A percentile compares a stretch with the other conserved stretches of the same genome.
These are phyloP conservation scores for Nymphalis urticae DNA, from an alignment of 2,888 invertebrate species.

Conservation along the genomic window DNA sequence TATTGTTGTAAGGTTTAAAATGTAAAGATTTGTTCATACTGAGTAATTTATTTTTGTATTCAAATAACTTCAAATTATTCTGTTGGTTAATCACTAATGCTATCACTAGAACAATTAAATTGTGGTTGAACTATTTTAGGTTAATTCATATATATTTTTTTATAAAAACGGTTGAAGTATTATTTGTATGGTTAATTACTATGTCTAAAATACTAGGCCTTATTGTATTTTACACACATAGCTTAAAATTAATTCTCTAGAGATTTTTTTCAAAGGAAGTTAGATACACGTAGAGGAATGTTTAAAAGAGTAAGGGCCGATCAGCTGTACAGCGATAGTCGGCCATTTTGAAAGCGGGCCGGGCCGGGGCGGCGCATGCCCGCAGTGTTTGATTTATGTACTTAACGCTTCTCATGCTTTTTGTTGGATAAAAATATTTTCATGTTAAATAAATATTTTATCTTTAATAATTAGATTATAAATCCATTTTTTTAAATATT, in stretches of 20 bases:
- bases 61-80: conserved; percentile 47
- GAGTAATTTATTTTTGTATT: conserved; percentile 32
- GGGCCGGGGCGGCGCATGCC: conserved; percentile 62
- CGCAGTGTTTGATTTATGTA: conserved; percentile 68
- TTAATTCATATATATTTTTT: too few relatives aligned
- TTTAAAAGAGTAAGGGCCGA: conserved; percentile 49
- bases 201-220: too few relatives aligned
- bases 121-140: too few relatives aligned
- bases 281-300: background rate
- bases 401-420: conserved; percentile 53
- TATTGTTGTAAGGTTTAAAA: background rate
- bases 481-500: too few relatives aligned
- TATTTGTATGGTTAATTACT: too few relatives aligned
- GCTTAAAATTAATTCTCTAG: background rate
- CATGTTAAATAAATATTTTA: too few relatives aligned
- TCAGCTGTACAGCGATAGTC: conserved; percentile 62
- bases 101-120: background rate
- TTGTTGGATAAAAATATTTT: conserved; percentile 40
- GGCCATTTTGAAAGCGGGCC: conserved; percentile 69
- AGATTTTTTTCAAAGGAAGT: background rate
- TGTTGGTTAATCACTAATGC: background rate
- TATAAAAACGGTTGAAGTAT: too few relatives aligned
- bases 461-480: too few relatives aligned
- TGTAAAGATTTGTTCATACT: conserved; percentile 5
- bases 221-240: too few relatives aligned